phyloP scores from a whole-genome alignment of 37 sponge, comb jelly and placozoan species.

The Amphimedon queenslandica region DNA sequence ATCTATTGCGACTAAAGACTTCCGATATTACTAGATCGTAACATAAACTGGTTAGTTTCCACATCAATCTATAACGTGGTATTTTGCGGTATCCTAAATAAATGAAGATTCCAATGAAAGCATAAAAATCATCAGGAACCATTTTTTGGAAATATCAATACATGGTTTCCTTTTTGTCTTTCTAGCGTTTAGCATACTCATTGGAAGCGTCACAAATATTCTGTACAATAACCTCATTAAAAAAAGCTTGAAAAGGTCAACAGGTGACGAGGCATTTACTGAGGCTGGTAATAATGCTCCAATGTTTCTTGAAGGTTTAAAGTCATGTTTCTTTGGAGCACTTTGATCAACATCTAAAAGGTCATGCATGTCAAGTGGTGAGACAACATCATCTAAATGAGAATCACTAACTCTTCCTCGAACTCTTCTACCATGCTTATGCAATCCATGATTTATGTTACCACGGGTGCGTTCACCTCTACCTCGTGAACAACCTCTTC shows the following conservation, averaged over 20 bases:
- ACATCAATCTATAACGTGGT: conserved; percentile 3
- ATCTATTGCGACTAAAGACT: not conserved
- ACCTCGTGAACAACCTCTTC: not conserved
- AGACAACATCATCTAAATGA: no score
- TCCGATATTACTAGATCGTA: not conserved
- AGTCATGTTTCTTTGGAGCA: not conserved
- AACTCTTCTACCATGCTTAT: no score
- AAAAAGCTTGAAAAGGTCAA: not conserved
- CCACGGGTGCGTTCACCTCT: not conserved
- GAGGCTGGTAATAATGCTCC: not conserved
- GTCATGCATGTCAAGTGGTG: not conserved
- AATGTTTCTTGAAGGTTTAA: not conserved
- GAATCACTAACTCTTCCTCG: no score
- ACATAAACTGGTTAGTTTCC: conserved; percentile 1
- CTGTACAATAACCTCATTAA: not conserved
- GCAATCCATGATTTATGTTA: no score
- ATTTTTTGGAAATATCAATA: not conserved
- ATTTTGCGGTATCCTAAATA: conserved; percentile 8
- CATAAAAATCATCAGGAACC: not conserved
- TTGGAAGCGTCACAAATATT: not conserved
- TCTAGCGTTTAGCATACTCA: conserved; percentile 5
- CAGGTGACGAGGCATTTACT: not conserved
- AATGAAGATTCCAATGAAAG: not conserved
- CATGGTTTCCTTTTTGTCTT: not conserved
- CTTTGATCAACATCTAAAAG: not conserved